Evolutionary conservation across 1,140 invertebrate species (phyloP), one percentile per base, ranked within the genome.

Genomic region (Drosophila parabipectinata): DNA sequence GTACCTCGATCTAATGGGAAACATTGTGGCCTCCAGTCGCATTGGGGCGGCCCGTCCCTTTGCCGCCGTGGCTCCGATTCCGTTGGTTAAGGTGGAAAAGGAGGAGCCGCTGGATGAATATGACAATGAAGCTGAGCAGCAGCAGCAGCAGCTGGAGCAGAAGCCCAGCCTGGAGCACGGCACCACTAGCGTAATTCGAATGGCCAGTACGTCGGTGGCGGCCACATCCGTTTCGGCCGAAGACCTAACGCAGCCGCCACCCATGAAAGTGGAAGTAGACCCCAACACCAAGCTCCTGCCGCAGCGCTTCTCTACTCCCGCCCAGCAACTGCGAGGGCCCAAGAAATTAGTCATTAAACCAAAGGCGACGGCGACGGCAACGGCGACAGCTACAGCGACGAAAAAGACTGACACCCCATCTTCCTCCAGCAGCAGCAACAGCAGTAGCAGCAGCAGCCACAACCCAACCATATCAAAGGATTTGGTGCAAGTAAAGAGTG

Each of bases 291-390:
- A 58, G 32, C 34, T 88, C 41, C 52, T 73, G 7, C 77, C 76
- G 9, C 82, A 80, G 48, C 71, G 73, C 14, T 68, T 84, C 41
- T 62, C 76, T 5, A 59, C 74, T 4, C 72, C 74, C 21, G 60
- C 75, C 7, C 72, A 79, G 47, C 85, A 82, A 24, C 7, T 47
- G 21, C 88, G 81, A 26, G 90, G 90, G 12, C 90, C 90, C 44
- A 91, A 91, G 62, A 91, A 91, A 67, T 87, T 91, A 66, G 74
- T 91, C 73, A 91, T 91, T 61, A 91, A 91, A 73, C 90, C 90
- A 82, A 91, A 91, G 85, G 76, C 69, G 41, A 73, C 73, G 45
- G 6, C 26, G 26, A 28, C 26, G 34, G 61, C 64, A 48, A 39
- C 69, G 45, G 47, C 73, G 3, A 30, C 60, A 39, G 50, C 79